Evolutionary conservation across 2,888 invertebrate genomes (phyloP), one percentile per base, ranked within the genome.

Genomic region (Cheilosia pagana): DNA sequence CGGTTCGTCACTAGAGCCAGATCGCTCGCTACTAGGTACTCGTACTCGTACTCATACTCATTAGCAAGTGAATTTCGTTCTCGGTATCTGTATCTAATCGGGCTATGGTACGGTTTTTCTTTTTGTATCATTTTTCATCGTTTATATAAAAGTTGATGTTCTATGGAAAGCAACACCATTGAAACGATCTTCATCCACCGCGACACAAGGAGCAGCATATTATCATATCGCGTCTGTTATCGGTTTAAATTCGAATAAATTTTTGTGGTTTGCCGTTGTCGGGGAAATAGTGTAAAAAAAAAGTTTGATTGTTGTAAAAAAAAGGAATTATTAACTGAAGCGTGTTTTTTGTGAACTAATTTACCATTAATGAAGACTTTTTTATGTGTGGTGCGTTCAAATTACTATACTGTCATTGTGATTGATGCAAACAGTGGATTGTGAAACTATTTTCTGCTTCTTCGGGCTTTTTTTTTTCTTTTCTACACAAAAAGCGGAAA

Each of bases 141-240:
- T 43, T 19, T 63, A 57, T 83, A 83, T 83, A 83, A 83, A 83
- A 83, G 79, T 83, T 67, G 74, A 70, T 52, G 74, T 83, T 83
- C 79, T 79, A 65, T 70, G 31, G 74, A 70, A 83, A 70, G 70
- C 59, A 35, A 57, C 70, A 57, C 63, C 83, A 83, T 83, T 79
- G 39, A 79, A 57, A 67, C 52, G 39, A 74, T 79, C 74, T 59
- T 83, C 79, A 74, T 57, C 62, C 63, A 78, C 63, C 57, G 63
- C 71, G 52, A 52, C 25, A 77, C 81, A 71, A 71, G 81, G 63
- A 63, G 43, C 62, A 55, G 48, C 12, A 4, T 6, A 45, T 19
- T 23, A 57, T 48, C 19, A 23, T 19, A 21, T 39, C 39, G 55
- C 8, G 28, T 50, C 62, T 50, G 16, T 14, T 43, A 28, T 52